Conservation (phyloP, 1,140 invertebrate species). For the Bradysia coprophila region DNA sequence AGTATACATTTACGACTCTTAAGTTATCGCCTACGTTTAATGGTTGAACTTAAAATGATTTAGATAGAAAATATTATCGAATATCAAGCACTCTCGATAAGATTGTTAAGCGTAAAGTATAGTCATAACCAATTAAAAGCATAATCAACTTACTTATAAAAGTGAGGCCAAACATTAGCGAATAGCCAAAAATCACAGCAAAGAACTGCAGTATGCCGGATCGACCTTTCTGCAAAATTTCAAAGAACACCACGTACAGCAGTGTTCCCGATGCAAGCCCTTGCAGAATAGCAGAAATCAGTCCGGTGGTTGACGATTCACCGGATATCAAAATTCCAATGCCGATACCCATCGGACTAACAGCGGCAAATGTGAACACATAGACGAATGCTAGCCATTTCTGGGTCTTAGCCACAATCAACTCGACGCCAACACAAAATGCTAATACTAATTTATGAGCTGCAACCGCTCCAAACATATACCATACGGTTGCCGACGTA, state of each 20-base stretch:
- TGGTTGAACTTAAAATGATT: too few species aligned
- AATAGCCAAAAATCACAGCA: slow-evolving; percentile 52
- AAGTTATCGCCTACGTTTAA: too few species aligned
- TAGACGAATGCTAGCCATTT: slow-evolving; percentile 40
- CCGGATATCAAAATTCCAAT: slow-evolving; percentile 43
- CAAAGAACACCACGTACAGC: slow-evolving; percentile 81
- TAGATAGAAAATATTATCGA: too few species aligned
- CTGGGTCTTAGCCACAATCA: slow-evolving; percentile 46
- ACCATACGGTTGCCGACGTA: slow-evolving; percentile 48
- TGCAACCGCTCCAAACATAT: slow-evolving; percentile 65
- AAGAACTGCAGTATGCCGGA: slow-evolving; percentile 49
- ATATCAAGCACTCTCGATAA: too few species aligned
- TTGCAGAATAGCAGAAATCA: slow-evolving; percentile 49
- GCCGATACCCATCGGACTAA: slow-evolving; percentile 61
- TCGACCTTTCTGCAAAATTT: slow-evolving; percentile 62
- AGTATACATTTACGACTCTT: too few species aligned
- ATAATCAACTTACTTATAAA: slow-evolving; percentile 45
- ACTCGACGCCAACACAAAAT: slow-evolving; percentile 65
- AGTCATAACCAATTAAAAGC: not conserved
- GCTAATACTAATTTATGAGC: slow-evolving; percentile 82
- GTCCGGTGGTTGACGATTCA: slow-evolving; percentile 28
- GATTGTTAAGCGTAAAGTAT: too few species aligned
- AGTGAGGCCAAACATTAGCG: slow-evolving; percentile 57
- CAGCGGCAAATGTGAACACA: slow-evolving; percentile 56
- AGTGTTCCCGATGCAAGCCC: slow-evolving; percentile 74